A percentile compares a stretch with the other conserved stretches of the same genome.
Evolutionary conservation across 2,888 invertebrate genomes (phyloP).

Genomic region (Amphipyra berbera): DNA sequence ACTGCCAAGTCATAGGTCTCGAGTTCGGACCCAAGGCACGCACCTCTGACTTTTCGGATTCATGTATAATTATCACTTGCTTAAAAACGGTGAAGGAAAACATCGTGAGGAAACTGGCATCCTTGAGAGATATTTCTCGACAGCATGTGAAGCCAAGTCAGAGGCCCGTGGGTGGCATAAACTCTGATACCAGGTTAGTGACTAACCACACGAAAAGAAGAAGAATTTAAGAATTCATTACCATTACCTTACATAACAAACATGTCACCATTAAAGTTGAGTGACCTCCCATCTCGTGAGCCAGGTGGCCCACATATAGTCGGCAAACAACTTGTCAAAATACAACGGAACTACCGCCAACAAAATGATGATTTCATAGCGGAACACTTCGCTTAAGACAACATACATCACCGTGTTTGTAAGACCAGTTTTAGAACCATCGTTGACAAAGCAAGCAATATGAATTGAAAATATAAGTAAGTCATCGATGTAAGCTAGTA

Average conservation of each 20-base stretch:
- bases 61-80: too few species aligned
- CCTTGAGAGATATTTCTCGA: too few species aligned
- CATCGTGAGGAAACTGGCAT: too few species aligned
- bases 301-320: constrained; percentile 78
- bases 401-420: constrained; percentile 55
- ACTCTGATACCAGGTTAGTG: too few species aligned
- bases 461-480: constrained; percentile 37
- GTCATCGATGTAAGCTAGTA: constrained; percentile 30
- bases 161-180: too few species aligned
- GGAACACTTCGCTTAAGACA: constrained; percentile 30
- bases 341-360: constrained; percentile 71
- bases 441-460: constrained; percentile 59
- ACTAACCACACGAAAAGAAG: too few species aligned
- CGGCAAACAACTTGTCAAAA: constrained; percentile 81
- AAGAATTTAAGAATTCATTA: constrained; percentile 18
- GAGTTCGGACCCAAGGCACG: too few species aligned
- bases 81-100: too few species aligned
- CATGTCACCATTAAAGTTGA: constrained; percentile 66
- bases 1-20: too few species aligned
- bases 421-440: constrained; percentile 32
- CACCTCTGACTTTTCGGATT: too few species aligned
- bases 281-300: constrained; percentile 64
- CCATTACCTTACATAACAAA: constrained; percentile 59
- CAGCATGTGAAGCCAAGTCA: too few species aligned
- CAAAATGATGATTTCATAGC: constrained; percentile 17